phyloP scores from a whole-genome alignment of 2,797 vertebrate genomes.

The Brachymystax lenok region DNA sequence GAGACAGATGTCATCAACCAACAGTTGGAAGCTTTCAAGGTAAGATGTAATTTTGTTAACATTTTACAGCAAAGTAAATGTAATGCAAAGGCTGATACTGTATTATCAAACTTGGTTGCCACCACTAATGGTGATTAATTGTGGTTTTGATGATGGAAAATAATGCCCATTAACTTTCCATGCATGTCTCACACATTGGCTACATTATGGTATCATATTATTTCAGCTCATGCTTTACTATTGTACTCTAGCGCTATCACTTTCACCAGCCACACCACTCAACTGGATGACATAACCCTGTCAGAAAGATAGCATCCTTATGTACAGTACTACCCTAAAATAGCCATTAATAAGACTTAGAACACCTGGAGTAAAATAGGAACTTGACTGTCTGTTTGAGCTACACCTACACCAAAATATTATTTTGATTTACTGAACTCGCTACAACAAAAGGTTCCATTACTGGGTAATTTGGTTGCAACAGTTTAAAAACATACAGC shows the following conservation, averaged over 20 bases:
- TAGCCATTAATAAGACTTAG: neutral
- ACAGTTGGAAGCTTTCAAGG: constrained; percentile 92
- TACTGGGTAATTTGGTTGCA: too few species aligned
- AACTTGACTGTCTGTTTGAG: neutral
- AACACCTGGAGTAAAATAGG: neutral
- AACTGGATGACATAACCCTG: constrained; percentile 21
- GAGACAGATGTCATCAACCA: constrained; percentile 95
- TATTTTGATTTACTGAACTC: too few species aligned
- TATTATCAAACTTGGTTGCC: neutral
- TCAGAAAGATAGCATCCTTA: constrained; percentile 1
- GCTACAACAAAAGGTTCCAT: too few species aligned
- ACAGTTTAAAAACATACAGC: too few species aligned
- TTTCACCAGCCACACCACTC: constrained; percentile 21
- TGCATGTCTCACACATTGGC: neutral
- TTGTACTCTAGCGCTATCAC: constrained; percentile 5
- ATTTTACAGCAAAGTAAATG: neutral
- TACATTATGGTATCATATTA: constrained; percentile 9
- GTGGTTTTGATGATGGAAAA: neutral
- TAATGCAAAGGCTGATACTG: neutral
- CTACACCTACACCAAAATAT: too few species aligned
- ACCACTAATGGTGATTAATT: neutral
- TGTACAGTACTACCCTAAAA: constrained; percentile 6
- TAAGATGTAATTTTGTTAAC: constrained; percentile 61
- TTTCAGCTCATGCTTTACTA: constrained; percentile 18
- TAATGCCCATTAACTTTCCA: neutral